phyloP scores from a whole-genome alignment of 2,888 invertebrate species.

The Rhagonycha lutea region DNA sequence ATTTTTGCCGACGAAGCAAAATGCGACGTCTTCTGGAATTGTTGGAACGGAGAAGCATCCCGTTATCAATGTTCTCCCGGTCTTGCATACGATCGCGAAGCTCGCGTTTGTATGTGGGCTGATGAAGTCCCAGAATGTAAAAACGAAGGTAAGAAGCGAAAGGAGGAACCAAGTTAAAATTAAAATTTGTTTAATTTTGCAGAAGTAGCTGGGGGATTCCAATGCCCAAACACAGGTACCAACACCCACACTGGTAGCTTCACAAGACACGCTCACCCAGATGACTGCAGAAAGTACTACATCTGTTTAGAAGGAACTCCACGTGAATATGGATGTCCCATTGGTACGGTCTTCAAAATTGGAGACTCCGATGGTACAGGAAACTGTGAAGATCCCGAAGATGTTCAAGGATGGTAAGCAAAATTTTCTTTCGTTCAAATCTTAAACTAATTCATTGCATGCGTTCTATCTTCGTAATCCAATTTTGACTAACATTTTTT shows the following conservation, averaged over 20 bases:
- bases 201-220: slow-evolving; percentile 91
- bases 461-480: not conserved
- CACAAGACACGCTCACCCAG: slow-evolving; percentile 93
- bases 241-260: slow-evolving; percentile 84
- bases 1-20: slow-evolving; percentile 88
- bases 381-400: slow-evolving; percentile 93
- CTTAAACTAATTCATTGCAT: not conserved
- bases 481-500: not conserved
- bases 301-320: slow-evolving; percentile 90
- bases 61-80: slow-evolving; percentile 94
- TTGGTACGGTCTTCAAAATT: slow-evolving; percentile 94
- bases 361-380: slow-evolving; percentile 88
- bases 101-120: slow-evolving; percentile 95
- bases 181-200: slow-evolving; percentile 41
- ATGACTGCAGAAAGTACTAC: slow-evolving; percentile 94
- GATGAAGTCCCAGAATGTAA: slow-evolving; percentile 93
- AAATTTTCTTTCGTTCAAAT: not conserved
- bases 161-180: not conserved
- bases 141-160: slow-evolving; percentile 70
- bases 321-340: slow-evolving; percentile 93
- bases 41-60: slow-evolving; percentile 94
- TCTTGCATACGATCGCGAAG: slow-evolving; percentile 90
- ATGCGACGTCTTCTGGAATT: slow-evolving; percentile 95
- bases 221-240: slow-evolving; percentile 83
- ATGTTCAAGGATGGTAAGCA: slow-evolving; percentile 93